phyloP scores from a whole-genome alignment of 2,113 vertebrate genomes.

The Psophia crepitans region DNA sequence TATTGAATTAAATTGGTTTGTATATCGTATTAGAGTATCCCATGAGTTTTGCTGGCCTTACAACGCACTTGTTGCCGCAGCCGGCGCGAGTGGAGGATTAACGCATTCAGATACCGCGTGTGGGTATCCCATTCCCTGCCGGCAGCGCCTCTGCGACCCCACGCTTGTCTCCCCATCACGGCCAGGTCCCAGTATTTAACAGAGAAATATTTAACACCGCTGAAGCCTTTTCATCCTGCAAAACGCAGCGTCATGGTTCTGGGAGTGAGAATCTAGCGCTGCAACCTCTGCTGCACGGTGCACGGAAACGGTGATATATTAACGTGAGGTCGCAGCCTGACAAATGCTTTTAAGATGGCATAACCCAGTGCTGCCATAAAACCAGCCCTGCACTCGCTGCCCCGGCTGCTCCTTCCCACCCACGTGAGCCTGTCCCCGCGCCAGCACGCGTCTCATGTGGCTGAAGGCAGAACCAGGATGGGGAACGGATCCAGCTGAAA shows the following conservation, averaged over 20 bases:
- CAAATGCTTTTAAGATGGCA: background rate
- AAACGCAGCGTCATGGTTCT: background rate
- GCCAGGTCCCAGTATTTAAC: accelerated
- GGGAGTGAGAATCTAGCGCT: background rate
- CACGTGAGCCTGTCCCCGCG: accelerated
- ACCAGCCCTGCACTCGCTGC: background rate
- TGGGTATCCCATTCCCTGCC: background rate
- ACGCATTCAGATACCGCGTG: accelerated
- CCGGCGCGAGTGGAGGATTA: background rate
- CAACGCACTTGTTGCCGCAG: background rate
- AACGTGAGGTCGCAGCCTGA: background rate
- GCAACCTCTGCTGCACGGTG: background rate
- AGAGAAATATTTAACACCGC: background rate
- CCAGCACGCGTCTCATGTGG: background rate
- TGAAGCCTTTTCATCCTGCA: background rate
- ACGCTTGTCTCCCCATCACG: accelerated
- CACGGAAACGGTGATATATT: background rate
- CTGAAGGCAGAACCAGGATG: background rate
- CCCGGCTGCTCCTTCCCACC: background rate
- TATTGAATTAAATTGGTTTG: background rate
- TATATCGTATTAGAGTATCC: background rate
- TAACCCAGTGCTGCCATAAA: background rate
- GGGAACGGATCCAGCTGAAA: conserved; percentile 14
- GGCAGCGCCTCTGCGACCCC: background rate
- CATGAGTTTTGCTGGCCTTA: background rate